phyloP scores from a whole-genome alignment of 2,797 vertebrate species.

The Protosalanx chinensis region DNA sequence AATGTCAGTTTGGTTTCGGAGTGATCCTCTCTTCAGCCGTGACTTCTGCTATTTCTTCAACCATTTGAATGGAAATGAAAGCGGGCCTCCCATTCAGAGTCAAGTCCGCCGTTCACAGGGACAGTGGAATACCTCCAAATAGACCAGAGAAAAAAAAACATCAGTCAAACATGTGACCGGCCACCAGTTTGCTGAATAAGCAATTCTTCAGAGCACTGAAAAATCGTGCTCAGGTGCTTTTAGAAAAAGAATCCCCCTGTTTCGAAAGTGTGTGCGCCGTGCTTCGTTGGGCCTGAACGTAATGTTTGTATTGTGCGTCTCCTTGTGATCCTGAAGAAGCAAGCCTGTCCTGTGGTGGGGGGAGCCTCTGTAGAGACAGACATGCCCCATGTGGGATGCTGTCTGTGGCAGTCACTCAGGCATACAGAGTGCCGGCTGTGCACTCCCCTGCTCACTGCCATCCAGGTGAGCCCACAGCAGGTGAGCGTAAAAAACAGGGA shows the following conservation, averaged over 20 bases:
- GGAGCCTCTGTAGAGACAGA: constrained; percentile 51
- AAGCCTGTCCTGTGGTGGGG: constrained; percentile 34
- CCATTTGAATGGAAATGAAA: constrained; percentile 60
- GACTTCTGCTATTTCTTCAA: constrained; percentile 62
- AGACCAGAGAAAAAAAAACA: neutral
- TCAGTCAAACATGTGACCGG: constrained; percentile 4
- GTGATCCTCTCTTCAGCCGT: constrained; percentile 58
- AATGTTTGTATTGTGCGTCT: constrained; percentile 16
- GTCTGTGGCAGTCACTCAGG: constrained; percentile 58
- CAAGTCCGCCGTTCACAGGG: constrained; percentile 7
- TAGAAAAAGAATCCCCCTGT: neutral
- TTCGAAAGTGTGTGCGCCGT: neutral
- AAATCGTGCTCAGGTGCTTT: neutral
- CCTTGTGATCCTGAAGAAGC: constrained; percentile 36
- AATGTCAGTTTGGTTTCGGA: constrained; percentile 69
- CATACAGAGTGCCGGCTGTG: constrained; percentile 54
- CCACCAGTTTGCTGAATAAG: neutral
- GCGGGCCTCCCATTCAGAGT: constrained; percentile 33
- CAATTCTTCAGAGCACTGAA: neutral
- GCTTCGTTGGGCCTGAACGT: constrained; percentile 5
- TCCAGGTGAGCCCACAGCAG: constrained; percentile 59
- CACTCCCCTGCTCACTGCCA: constrained; percentile 58
- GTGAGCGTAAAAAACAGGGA: constrained; percentile 57
- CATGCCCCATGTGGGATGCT: constrained; percentile 49
- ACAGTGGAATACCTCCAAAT: constrained; percentile 1